phyloP scores from a whole-genome alignment of 2,888 invertebrate genomes.

The Eupithecia abbreviata region DNA sequence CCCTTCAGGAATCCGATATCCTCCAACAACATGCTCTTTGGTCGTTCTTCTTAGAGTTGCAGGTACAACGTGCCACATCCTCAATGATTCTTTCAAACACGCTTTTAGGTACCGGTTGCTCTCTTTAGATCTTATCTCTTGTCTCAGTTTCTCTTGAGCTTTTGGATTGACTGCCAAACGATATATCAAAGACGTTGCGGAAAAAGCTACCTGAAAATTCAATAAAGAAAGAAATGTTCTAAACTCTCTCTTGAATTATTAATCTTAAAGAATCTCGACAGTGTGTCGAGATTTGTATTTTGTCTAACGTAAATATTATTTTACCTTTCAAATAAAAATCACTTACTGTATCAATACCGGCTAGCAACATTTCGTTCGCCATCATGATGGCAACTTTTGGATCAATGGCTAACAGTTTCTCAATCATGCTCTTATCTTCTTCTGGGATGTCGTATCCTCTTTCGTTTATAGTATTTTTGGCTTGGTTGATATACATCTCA shows the following conservation, averaged over 20 bases:
- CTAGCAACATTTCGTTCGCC: slow-evolving; percentile 88
- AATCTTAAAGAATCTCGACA: no score
- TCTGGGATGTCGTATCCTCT: slow-evolving; percentile 67
- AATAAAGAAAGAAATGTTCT: not conserved
- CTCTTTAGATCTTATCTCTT: slow-evolving; percentile 61
- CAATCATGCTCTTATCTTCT: slow-evolving; percentile 85
- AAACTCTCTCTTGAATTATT: no score
- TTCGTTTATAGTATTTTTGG: slow-evolving; percentile 59
- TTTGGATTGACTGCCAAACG: slow-evolving; percentile 80
- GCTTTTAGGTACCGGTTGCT: slow-evolving; percentile 82
- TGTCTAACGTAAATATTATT: not conserved
- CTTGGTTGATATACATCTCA: slow-evolving; percentile 62
- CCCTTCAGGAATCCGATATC: slow-evolving; percentile 74
- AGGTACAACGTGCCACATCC: slow-evolving; percentile 71
- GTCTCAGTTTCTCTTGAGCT: slow-evolving; percentile 78
- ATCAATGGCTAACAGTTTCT: slow-evolving; percentile 85
- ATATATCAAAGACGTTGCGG: slow-evolving; percentile 75
- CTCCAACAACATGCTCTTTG: slow-evolving; percentile 70
- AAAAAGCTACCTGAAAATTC: slow-evolving; percentile 70
- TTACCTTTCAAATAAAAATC: not conserved
- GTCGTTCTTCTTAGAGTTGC: slow-evolving; percentile 69
- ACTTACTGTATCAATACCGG: slow-evolving; percentile 88
- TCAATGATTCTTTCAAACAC: slow-evolving; percentile 85
- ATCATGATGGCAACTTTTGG: slow-evolving; percentile 86
- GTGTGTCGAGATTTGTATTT: not conserved